Conservation (phyloP, 2,113 vertebrate species). For the Bos indicus region DNA sequence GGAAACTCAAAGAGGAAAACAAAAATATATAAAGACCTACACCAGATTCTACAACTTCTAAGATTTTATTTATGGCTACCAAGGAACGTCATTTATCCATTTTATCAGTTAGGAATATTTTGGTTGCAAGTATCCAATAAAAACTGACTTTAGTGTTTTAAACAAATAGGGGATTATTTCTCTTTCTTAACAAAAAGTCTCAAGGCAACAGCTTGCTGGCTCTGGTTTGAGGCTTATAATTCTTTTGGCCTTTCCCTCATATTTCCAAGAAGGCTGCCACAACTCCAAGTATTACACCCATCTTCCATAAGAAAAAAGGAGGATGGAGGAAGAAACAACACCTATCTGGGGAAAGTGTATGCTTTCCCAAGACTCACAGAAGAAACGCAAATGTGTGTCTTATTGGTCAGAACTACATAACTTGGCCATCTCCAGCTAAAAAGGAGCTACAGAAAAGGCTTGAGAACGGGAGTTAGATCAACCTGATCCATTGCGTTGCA, state of each 20-base stretch:
- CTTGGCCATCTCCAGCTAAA: not conserved
- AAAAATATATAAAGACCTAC: not conserved
- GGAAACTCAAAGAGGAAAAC: not conserved
- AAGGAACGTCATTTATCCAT: not conserved
- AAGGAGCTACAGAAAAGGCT: not conserved
- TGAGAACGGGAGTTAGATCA: not conserved
- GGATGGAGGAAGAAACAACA: not conserved
- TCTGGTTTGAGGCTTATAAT: not conserved
- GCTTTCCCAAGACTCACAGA: not conserved
- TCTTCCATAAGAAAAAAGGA: not conserved
- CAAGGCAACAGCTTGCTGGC: not conserved
- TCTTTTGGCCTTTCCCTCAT: not conserved
- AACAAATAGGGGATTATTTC: not conserved
- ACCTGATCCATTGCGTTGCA: not conserved
- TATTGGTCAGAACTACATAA: not conserved
- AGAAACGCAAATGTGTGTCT: not conserved
- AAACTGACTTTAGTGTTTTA: not conserved
- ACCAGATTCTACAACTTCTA: not conserved
- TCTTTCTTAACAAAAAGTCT: not conserved
- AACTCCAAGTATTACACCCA: not conserved
- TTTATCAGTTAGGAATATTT: not conserved
- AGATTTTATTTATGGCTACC: conserved; percentile 19
- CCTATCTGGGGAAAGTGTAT: not conserved
- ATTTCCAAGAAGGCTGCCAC: not conserved
- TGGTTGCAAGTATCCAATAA: not conserved